Percentiles rank a stretch among this genome's conserved stretches.
Evolutionary conservation across 1,140 invertebrate species (phyloP).

Genomic region (Drosophila nikananu): DNA sequence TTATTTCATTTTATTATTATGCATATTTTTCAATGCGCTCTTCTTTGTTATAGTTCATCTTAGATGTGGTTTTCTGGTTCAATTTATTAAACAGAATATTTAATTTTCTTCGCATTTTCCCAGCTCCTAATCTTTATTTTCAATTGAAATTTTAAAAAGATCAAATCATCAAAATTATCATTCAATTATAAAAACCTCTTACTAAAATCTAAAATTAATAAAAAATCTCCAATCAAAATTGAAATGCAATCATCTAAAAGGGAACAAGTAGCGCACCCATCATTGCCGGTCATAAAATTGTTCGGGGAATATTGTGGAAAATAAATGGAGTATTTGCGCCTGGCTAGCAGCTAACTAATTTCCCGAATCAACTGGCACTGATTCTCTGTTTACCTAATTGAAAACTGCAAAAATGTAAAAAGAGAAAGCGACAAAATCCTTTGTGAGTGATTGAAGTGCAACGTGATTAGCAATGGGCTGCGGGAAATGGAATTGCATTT

Average conservation of each 20-base stretch:
- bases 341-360: conserved; percentile 35
- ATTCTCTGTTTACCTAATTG: conserved; percentile 42
- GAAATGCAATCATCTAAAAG: conserved; percentile 4
- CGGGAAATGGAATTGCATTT: conserved; percentile 37
- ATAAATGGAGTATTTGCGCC: conserved; percentile 16
- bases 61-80: neutral
- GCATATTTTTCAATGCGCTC: neutral
- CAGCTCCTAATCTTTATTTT: no score
- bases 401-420: conserved; percentile 25
- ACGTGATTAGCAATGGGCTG: conserved; percentile 36
- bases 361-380: conserved; percentile 20
- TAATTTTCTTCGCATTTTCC: neutral
- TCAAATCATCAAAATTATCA: neutral
- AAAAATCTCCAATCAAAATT: conserved; percentile 9
- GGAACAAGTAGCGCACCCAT: conserved; percentile 1
- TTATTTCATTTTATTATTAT: neutral
- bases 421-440: conserved; percentile 28
- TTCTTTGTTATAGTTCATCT: conserved; percentile 2
- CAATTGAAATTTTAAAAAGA: neutral
- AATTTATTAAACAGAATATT: neutral
- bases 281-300: neutral
- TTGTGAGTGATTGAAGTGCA: conserved; percentile 48
- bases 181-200: neutral
- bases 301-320: neutral
- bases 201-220: neutral